Evolutionary conservation across 1,140 invertebrate genomes (phyloP), one percentile per base, ranked within the genome.

Genomic region (Heliconius hermathena): DNA sequence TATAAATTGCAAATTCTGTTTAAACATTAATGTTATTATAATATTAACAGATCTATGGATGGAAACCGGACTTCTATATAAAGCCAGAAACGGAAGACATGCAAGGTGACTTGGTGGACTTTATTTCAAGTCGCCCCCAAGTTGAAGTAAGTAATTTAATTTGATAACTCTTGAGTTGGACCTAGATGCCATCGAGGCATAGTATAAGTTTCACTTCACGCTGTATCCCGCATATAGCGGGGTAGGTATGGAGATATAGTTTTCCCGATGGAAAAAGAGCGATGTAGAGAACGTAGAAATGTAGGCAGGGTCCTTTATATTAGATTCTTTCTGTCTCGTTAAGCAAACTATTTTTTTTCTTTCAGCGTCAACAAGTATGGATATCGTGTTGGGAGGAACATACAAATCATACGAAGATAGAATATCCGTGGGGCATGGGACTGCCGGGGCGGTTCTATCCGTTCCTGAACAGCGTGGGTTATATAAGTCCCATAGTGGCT

Each of bases 301-400:
- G 0, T 46, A 1, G 41, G 41, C 41, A 16, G 13, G 18, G 1
- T 52, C 5, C 5, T 18, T 20, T 52, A 52, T 52, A 52, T 20
- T 52, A 52, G 1, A 20, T 2, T 52, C 5, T 52, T 52, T 52
- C 0, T 20, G 49, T 20, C 0, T 4, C 49, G 2, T 4, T 20
- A 52, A 52, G 49, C 49, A 52, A 46, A 66, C 1, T n/a, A 13
- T 75, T 22, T 22, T n/a, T 11, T 18, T 49, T 26, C 81, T 89
- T 89, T 11, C 82, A 96, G 96, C 88, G 94, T 71, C 91, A 96
- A 74, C 96, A 97, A 82, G 95, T 98, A 54, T 98, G 97, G 97
- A 94, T 98, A 8, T 96, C 96, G 1, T 99, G 98, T 87, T 89
- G 96, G 74, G 97, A 97, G 90, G 95, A 96, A 86, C 94, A 96